Conservation (phyloP, 2,888 invertebrate species). For the Bellardia pandia region DNA sequence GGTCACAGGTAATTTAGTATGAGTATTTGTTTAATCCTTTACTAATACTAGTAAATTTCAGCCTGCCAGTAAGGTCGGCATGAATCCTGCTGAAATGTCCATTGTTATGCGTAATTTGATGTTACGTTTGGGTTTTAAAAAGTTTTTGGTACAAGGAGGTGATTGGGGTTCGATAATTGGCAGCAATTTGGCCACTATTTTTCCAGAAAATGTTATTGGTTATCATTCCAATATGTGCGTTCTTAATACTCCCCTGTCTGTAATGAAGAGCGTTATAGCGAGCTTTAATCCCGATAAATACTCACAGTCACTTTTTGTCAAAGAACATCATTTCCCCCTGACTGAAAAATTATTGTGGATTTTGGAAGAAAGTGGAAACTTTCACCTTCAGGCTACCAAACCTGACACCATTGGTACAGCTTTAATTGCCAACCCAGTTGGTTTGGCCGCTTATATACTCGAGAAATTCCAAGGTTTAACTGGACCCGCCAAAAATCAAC, state of each 20-base stretch:
- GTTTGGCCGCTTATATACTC: slow-evolving; percentile 93
- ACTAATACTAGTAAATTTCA: slow-evolving; percentile 58
- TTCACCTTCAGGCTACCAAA: slow-evolving; percentile 93
- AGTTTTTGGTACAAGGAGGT: slow-evolving; percentile 90
- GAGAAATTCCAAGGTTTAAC: slow-evolving; percentile 92
- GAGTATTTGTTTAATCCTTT: neutral
- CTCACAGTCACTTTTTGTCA: slow-evolving; percentile 85
- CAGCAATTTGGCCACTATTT: slow-evolving; percentile 86
- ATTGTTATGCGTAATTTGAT: slow-evolving; percentile 88
- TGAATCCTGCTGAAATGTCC: slow-evolving; percentile 85
- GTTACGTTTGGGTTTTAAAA: slow-evolving; percentile 87
- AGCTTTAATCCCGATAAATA: slow-evolving; percentile 84
- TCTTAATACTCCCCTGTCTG: slow-evolving; percentile 78
- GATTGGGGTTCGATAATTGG: slow-evolving; percentile 92
- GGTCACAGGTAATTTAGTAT: slow-evolving; percentile 85
- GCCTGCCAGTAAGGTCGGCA: slow-evolving; percentile 80
- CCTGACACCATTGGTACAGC: slow-evolving; percentile 92
- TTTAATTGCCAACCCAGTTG: slow-evolving; percentile 87
- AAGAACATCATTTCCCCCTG: slow-evolving; percentile 85
- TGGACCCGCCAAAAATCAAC: slow-evolving; percentile 87
- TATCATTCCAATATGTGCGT: slow-evolving; percentile 88
- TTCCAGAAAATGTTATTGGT: slow-evolving; percentile 86
- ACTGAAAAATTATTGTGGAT: slow-evolving; percentile 76
- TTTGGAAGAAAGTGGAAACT: slow-evolving; percentile 86
- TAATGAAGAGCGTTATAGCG: slow-evolving; percentile 84